Evolutionary conservation across 2,113 vertebrate genomes (phyloP).

Genomic region (Channa argus): DNA sequence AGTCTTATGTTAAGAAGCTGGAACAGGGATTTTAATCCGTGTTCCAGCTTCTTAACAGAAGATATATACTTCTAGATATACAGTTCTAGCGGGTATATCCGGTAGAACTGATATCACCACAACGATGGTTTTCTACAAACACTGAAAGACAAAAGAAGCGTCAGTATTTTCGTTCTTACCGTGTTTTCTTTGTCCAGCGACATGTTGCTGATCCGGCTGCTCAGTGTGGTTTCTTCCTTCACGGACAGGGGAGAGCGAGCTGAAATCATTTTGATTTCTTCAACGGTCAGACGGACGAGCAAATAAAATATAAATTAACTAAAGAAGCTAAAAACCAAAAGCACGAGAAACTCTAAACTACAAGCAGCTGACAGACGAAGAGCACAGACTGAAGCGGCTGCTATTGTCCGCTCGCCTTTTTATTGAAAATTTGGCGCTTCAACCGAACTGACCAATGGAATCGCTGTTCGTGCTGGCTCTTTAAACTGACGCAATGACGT

Average conservation of each 20-base stretch:
- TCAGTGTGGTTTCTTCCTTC: conserved; percentile 69
- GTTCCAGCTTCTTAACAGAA: too few species aligned
- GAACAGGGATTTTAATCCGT: too few species aligned
- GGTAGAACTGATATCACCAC: background rate
- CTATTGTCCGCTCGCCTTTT: conserved; percentile 25
- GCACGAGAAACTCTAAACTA: background rate
- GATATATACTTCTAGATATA: too few species aligned
- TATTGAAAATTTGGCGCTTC: conserved; percentile 78
- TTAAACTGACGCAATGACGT: conserved; percentile 36
- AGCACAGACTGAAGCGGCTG: background rate
- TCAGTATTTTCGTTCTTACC: conserved; percentile 75
- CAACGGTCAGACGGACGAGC: background rate
- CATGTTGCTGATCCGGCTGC: conserved; percentile 75
- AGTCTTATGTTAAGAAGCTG: too few species aligned
- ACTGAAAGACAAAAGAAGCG: background rate
- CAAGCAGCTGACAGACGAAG: background rate
- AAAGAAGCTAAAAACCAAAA: background rate
- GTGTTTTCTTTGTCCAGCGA: conserved; percentile 93
- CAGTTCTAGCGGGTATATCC: too few species aligned
- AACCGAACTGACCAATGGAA: conserved; percentile 66
- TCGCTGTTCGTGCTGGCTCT: background rate
- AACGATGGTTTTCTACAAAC: accelerated
- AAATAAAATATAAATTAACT: background rate
- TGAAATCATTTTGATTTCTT: conserved; percentile 79
- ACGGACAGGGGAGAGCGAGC: conserved; percentile 81